Evolutionary conservation across 2,797 vertebrate genomes (phyloP).

Genomic region (Falco biarmicus): DNA sequence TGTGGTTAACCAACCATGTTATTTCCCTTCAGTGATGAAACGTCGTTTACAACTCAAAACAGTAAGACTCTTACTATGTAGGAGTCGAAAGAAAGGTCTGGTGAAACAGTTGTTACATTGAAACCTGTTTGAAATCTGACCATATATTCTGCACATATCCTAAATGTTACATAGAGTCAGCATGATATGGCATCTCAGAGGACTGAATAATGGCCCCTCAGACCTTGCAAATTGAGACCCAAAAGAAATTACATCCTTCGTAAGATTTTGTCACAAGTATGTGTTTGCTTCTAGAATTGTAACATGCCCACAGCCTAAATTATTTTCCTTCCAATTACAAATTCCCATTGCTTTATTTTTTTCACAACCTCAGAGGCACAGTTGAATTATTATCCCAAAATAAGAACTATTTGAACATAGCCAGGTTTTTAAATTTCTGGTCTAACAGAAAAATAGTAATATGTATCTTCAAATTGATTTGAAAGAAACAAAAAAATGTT

Average conservation of each 20-base stretch:
- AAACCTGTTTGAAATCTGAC: neutral
- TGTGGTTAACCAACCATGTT: neutral
- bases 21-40: neutral
- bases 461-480: neutral
- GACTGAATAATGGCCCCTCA: neutral
- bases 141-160: fast-evolving
- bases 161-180: neutral
- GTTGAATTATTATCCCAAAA: neutral
- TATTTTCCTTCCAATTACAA: neutral
- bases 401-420: neutral
- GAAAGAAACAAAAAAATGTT: neutral
- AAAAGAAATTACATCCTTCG: neutral
- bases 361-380: neutral
- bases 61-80: neutral
- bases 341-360: neutral
- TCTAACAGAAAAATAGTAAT: neutral
- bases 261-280: neutral
- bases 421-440: neutral
- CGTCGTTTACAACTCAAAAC: neutral
- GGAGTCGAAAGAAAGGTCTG: neutral
- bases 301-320: neutral
- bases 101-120: neutral
- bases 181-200: neutral
- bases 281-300: neutral
- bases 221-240: neutral